Evolutionary conservation across 1,140 invertebrate species (phyloP).

Genomic region (Drosophila willistoni): DNA sequence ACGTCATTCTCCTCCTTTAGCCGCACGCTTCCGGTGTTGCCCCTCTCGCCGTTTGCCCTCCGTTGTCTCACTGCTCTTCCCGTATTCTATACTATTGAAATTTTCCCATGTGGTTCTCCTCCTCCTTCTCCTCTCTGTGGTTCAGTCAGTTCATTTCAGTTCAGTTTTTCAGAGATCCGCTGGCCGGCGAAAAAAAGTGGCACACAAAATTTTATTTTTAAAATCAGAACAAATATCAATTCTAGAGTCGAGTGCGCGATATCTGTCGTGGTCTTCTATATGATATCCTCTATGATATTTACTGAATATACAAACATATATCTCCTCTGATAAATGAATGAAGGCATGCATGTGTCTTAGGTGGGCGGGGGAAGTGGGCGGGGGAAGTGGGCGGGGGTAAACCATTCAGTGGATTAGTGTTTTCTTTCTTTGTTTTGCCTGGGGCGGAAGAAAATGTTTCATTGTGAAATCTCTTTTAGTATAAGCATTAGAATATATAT

Average conservation of each 20-base stretch:
- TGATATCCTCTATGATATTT: constrained; percentile 45
- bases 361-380: too few species aligned
- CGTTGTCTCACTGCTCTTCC: background rate
- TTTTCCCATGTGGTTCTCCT: background rate
- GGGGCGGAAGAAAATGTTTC: too few species aligned
- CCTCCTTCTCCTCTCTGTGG: too few species aligned
- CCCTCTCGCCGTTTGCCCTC: background rate
- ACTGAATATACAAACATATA: background rate
- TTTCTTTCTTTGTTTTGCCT: too few species aligned
- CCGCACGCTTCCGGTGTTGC: constrained; percentile 67
- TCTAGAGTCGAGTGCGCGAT: constrained; percentile 21
- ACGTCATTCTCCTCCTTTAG: constrained; percentile 57
- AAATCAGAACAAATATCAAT: constrained; percentile 72
- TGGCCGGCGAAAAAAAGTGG: constrained; percentile 61
- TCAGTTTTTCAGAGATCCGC: constrained; percentile 1
- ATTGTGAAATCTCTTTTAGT: too few species aligned
- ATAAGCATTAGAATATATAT: too few species aligned
- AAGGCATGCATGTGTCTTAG: constrained; percentile 4
- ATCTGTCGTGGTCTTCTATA: constrained; percentile 36
- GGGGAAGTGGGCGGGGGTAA: too few species aligned
- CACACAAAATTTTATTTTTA: constrained; percentile 72
- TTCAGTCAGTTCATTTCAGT: background rate
- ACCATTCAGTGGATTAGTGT: too few species aligned
- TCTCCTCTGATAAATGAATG: constrained; percentile 20
- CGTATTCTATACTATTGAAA: background rate